These are phyloP conservation scores for Orius insidiosus DNA, from an alignment of 1,140 invertebrate species.

Conservation along the genomic window DNA sequence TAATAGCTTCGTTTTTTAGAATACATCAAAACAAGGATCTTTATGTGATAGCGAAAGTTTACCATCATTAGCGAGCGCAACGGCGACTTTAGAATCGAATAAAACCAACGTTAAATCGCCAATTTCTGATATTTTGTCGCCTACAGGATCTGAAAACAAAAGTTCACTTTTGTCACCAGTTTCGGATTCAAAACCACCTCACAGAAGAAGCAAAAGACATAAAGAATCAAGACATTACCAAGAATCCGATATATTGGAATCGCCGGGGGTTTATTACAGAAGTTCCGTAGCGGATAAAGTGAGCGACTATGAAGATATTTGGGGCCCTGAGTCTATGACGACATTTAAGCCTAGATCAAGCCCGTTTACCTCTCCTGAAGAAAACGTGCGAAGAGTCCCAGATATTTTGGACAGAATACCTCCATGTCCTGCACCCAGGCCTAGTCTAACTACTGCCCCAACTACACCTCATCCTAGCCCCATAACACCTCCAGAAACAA, in stretches of 20 bases:
- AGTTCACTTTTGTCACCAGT: constrained; percentile 16
- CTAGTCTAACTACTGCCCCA: constrained; percentile 25
- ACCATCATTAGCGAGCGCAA: constrained; percentile 14
- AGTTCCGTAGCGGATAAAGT: constrained; percentile 76
- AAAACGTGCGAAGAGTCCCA: constrained; percentile 21
- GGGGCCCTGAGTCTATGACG: constrained; percentile 44
- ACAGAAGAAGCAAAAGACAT: constrained; percentile 22
- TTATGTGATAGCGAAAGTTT: constrained; percentile 17
- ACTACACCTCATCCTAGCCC: constrained; percentile 13
- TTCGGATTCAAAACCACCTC: constrained; percentile 26
- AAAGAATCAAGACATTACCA: constrained; percentile 43
- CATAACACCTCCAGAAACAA: constrained; percentile 13
- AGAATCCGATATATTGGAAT: constrained; percentile 71
- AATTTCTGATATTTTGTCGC: constrained; percentile 23
- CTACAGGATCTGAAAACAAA: constrained; percentile 23
- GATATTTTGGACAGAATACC: constrained; percentile 17
- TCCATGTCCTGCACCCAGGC: constrained; percentile 17
- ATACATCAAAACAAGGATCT: constrained; percentile 9
- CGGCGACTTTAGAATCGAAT: constrained; percentile 15
- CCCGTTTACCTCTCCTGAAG: constrained; percentile 19
- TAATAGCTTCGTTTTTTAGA: neutral
- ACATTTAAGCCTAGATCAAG: constrained; percentile 22
- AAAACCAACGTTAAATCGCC: constrained; percentile 7
- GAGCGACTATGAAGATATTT: constrained; percentile 90
- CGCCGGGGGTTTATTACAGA: constrained; percentile 60